Conservation (phyloP, 2,797 vertebrate species). For the Acanthurus lineatus region DNA sequence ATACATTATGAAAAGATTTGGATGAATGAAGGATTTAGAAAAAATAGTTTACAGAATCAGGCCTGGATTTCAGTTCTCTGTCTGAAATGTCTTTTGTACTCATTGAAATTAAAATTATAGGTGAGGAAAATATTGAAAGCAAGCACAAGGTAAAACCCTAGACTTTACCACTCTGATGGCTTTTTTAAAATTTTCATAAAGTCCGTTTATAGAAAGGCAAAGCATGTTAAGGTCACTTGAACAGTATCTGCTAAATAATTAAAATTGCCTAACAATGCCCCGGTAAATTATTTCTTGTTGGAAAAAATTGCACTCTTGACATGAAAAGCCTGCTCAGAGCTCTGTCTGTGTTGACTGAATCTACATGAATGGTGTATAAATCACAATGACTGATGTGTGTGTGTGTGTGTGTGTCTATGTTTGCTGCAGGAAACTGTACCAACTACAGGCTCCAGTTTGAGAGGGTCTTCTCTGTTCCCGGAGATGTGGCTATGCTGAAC, state of each 20-base stretch:
- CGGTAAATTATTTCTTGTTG: no score
- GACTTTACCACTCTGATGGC: no score
- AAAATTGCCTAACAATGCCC: no score
- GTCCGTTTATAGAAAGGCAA: background rate
- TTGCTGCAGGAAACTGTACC: conserved; percentile 71
- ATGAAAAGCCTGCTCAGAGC: background rate
- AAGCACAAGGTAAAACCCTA: no score
- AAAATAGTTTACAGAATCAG: background rate
- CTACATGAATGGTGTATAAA: background rate
- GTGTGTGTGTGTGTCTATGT: conserved; percentile 11
- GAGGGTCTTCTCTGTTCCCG: conserved; percentile 71
- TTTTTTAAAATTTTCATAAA: background rate
- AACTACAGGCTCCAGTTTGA: conserved; percentile 55
- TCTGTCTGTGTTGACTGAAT: background rate
- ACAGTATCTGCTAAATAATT: background rate
- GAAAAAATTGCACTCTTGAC: background rate
- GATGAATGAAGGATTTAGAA: background rate
- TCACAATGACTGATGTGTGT: background rate
- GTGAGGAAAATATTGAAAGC: no score
- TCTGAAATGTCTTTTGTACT: background rate
- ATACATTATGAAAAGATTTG: background rate
- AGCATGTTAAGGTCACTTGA: background rate
- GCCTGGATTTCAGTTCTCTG: background rate
- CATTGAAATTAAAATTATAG: background rate
- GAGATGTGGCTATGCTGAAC: conserved; percentile 75